These are phyloP conservation scores for Sarcophilus harrisii DNA, from an alignment of 2,797 vertebrate genomes.

Conservation along the genomic window DNA sequence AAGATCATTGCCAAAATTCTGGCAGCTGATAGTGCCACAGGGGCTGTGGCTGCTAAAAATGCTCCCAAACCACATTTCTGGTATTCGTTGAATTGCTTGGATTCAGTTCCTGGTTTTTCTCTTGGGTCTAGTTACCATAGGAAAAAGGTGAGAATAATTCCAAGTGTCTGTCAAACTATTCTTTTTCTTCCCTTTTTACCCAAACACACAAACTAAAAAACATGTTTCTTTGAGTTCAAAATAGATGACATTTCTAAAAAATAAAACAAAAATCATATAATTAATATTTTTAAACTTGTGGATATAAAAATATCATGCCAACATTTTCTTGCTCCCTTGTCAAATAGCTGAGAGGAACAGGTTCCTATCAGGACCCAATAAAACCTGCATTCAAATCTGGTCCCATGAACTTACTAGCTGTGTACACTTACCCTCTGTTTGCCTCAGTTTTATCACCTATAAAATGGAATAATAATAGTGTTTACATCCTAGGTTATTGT, in stretches of 20 bases:
- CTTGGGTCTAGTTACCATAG: slow-evolving; percentile 14
- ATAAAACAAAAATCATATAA: background rate
- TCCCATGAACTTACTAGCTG: background rate
- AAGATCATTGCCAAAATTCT: background rate
- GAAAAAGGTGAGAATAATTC: background rate
- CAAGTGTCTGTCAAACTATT: background rate
- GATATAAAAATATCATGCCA: background rate
- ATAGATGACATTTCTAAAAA: background rate
- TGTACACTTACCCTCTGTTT: background rate
- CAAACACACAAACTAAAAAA: background rate
- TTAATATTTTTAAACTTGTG: background rate
- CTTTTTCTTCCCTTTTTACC: background rate
- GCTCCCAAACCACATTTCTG: background rate
- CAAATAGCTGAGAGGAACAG: background rate
- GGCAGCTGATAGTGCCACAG: background rate
- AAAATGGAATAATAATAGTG: background rate
- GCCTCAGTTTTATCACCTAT: background rate
- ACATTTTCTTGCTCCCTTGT: background rate
- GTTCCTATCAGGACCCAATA: background rate
- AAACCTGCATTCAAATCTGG: background rate
- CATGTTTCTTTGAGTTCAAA: background rate
- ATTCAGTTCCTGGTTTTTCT: background rate
- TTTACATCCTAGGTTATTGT: background rate
- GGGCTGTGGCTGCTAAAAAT: background rate
- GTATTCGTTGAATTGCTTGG: background rate